Evolutionary conservation across 2,797 vertebrate species (phyloP), one percentile per base, ranked within the genome.

Genomic region (Phrynocephalus forsythii): DNA sequence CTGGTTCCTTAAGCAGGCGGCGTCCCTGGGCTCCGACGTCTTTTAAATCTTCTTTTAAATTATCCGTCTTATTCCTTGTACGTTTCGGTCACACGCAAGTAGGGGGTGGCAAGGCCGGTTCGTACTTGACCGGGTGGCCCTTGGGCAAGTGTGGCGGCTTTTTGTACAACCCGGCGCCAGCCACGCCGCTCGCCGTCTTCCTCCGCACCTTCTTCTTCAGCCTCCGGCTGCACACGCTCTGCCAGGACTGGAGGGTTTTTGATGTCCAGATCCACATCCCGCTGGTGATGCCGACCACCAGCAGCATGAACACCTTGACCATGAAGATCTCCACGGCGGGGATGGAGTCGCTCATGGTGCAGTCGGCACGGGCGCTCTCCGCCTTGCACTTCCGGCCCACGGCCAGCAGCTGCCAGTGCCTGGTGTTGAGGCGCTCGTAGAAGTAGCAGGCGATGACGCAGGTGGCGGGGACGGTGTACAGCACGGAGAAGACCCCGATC

Each of bases 261-360:
- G 98, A 98, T 50, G 98, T 99, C 99, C 99, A 99, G 95, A 99
- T 98, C 99, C 99, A 99, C 97, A 99, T 98, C 71, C 99, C 99
- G 9, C 99, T 99, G 22, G 99, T 99, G 95, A 99, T 99, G 88
- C 99, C 99, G 95, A 99, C 99, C 85, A 99, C 98, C 93, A 99
- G 90, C 69, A 99, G 95, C 99, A 99, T 99, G 95, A 99, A 99
- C 83, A 99, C 97, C 96, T 99, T 99, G 85, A 99, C 98, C 99
- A 99, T 98, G 95, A 99, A 99, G 94, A 99, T 98, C 95, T 99
- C 99, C 86, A 99, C 97, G 0, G 98, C 98, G 0, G 99, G 99
- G 86, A 99, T 97, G 50, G 99, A 99, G 44, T 96, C 94, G 88
- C 97, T 97, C 98, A 99, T 98, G 66, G 95, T 94, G 84, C 99